phyloP scores from a whole-genome alignment of 1,140 invertebrate genomes.

The Sweltsa coloradensis region DNA sequence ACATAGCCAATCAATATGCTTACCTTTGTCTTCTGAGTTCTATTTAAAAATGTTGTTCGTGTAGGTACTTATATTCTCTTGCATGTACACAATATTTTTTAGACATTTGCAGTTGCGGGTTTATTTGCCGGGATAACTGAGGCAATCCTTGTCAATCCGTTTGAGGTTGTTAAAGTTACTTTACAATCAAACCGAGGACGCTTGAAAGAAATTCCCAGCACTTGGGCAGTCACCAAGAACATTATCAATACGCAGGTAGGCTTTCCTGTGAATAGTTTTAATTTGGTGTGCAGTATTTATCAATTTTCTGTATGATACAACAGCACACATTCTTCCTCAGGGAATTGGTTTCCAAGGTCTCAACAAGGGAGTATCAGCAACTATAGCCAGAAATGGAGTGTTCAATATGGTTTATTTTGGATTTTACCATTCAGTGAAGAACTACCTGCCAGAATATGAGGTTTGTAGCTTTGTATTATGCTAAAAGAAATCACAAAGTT shows the following conservation, averaged over 20 bases:
- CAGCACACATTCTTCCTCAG: too few species aligned
- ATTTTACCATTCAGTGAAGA: slow-evolving; percentile 85
- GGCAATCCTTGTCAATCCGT: slow-evolving; percentile 82
- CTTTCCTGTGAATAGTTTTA: not conserved
- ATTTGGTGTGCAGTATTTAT: too few species aligned
- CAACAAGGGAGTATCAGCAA: slow-evolving; percentile 80
- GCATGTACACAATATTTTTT: slow-evolving; percentile 9
- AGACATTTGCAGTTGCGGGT: slow-evolving; percentile 80
- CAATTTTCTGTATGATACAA: too few species aligned
- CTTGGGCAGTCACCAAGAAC: slow-evolving; percentile 60
- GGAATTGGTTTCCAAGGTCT: slow-evolving; percentile 67
- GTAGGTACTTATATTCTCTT: not conserved
- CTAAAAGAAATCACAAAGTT: too few species aligned
- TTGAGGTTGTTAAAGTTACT: slow-evolving; percentile 89
- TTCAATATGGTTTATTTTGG: slow-evolving; percentile 93
- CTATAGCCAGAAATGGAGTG: slow-evolving; percentile 71
- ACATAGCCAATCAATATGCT: too few species aligned
- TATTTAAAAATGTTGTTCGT: not conserved
- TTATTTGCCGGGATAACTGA: slow-evolving; percentile 77
- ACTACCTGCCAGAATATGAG: slow-evolving; percentile 52
- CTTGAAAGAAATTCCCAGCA: slow-evolving; percentile 47
- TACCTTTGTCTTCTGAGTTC: not conserved
- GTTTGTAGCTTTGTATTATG: too few species aligned
- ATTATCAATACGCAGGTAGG: slow-evolving; percentile 53
- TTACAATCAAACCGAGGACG: slow-evolving; percentile 53